phyloP scores from a whole-genome alignment of 1,140 invertebrate species.

The Glossosoma conforme region DNA sequence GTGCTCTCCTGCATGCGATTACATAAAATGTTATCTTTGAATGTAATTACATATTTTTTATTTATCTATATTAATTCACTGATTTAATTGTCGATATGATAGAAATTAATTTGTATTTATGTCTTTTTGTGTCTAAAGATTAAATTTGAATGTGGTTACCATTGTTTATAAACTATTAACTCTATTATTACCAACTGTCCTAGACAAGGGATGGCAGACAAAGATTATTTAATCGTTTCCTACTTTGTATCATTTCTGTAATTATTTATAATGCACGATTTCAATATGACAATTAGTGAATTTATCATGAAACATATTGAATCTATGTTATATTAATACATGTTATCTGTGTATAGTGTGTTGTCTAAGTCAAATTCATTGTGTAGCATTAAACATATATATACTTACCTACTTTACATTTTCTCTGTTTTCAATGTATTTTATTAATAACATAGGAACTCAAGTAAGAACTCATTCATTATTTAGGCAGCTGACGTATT shows the following conservation, averaged over 20 bases:
- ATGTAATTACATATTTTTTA: no score
- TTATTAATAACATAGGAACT: no score
- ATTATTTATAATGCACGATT: not conserved
- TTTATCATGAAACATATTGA: not conserved
- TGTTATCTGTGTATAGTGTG: conserved; percentile 11
- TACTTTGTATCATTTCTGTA: not conserved
- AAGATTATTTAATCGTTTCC: not conserved
- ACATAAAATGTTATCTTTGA: no score
- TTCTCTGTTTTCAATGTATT: no score
- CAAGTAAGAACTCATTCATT: no score
- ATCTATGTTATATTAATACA: not conserved
- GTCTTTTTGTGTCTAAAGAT: conserved; percentile 1
- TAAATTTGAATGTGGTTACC: not conserved
- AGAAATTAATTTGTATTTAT: no score
- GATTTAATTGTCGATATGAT: no score
- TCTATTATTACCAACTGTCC: not conserved
- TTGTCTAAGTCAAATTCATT: conserved; percentile 17
- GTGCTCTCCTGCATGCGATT: no score
- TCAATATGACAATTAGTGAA: not conserved
- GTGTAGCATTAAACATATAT: no score
- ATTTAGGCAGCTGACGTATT: no score
- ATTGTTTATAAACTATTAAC: not conserved
- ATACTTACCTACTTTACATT: no score
- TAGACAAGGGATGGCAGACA: not conserved
- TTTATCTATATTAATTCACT: no score